Evolutionary conservation across 2,113 vertebrate species (phyloP).

Genomic region (Crotalus horridus): DNA sequence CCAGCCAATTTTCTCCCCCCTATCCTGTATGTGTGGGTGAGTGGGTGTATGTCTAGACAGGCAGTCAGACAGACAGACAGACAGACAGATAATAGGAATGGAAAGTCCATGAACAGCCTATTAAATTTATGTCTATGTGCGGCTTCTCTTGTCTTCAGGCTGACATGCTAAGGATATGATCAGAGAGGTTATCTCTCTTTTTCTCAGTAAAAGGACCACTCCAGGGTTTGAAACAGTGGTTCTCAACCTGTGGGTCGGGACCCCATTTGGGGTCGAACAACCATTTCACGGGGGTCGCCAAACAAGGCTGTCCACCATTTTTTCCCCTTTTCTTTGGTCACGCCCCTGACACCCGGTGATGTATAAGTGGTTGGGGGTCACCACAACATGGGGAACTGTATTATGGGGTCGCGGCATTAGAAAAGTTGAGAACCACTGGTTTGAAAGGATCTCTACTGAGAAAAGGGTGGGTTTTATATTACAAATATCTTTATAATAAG

Average conservation of each 20-base stretch:
- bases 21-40: too few species aligned
- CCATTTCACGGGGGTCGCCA: too few species aligned
- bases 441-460: neutral
- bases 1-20: neutral
- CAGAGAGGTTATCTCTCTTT: neutral
- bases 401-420: too few species aligned
- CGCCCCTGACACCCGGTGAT: too few species aligned
- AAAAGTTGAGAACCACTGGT: too few species aligned
- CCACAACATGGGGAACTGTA: too few species aligned
- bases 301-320: too few species aligned
- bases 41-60: neutral
- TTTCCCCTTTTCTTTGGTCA: too few species aligned
- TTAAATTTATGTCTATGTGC: neutral
- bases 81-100: neutral
- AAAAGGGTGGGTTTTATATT: neutral
- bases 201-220: neutral
- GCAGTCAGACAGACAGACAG: too few species aligned
- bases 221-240: neutral
- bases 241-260: too few species aligned
- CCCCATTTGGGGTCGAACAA: too few species aligned
- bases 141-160: neutral
- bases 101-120: neutral
- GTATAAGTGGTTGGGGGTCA: too few species aligned
- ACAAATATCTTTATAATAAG: neutral
- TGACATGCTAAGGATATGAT: neutral